phyloP scores from a whole-genome alignment of 1,140 invertebrate species.

The Heliconius nattereri region DNA sequence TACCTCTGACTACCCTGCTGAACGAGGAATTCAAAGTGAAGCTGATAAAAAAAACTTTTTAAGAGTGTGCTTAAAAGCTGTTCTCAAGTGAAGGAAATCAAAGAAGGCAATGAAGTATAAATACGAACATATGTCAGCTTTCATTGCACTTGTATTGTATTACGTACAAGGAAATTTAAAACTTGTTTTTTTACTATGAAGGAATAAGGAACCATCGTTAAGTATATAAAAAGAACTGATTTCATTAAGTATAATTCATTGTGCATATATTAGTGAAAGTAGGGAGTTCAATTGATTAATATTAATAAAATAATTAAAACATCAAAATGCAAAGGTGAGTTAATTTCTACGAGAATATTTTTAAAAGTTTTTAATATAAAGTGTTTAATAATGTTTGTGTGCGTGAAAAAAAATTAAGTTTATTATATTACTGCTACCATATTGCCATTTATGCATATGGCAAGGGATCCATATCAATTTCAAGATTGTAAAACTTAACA shows the following conservation, averaged over 20 bases:
- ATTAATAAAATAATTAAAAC: background rate
- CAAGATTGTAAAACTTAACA: no score
- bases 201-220: background rate
- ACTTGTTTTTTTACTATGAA: constrained; percentile 18
- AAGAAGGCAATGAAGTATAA: constrained; percentile 8
- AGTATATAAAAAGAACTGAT: constrained; percentile 6
- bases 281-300: background rate
- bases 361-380: background rate
- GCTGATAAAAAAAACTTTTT: background rate
- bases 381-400: background rate
- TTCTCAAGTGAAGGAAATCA: background rate
- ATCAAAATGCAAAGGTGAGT: background rate
- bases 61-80: background rate
- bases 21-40: no score
- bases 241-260: background rate
- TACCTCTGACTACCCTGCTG: no score
- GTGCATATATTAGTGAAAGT: background rate
- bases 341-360: background rate
- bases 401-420: no score
- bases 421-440: no score
- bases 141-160: background rate
- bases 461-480: no score
- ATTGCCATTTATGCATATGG: no score
- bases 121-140: background rate
- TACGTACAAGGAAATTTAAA: constrained; percentile 2